Conservation (phyloP, 1,140 invertebrate genomes). For the silkworm (Bombyx mori) region DNA sequence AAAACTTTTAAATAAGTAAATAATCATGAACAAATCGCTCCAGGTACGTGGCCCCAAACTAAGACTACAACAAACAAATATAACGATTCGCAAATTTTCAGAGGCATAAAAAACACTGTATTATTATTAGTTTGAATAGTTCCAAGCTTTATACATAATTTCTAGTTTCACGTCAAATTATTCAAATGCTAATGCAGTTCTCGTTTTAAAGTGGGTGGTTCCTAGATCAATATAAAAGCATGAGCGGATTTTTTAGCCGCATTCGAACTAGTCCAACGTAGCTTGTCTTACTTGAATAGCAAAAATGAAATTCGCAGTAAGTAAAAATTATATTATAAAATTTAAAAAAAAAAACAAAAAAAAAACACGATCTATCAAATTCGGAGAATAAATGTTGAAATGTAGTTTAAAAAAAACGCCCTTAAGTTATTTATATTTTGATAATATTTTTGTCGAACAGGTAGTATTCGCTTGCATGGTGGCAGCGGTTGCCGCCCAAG, state of each 20-base stretch:
- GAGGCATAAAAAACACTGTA: no score
- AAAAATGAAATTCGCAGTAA: conserved; percentile 58
- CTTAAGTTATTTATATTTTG: conserved; percentile 6
- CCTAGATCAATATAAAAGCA: conserved; percentile 54
- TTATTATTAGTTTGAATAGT: conserved; percentile 11
- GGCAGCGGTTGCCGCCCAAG: conserved; percentile 39
- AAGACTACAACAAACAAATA: no score
- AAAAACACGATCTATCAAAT: conserved; percentile 7
- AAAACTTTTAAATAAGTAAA: no score
- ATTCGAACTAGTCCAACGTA: conserved; percentile 60
- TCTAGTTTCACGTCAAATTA: conserved; percentile 44
- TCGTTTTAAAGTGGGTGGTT: conserved; percentile 51
- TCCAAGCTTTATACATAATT: conserved; percentile 40
- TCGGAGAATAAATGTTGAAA: conserved; percentile 6
- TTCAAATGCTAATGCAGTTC: conserved; percentile 64
- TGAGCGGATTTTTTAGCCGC: conserved; percentile 52
- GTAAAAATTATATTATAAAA: conserved; percentile 17
- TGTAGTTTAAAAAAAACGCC: conserved; percentile 13
- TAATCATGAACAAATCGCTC: no score
- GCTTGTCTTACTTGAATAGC: conserved; percentile 39
- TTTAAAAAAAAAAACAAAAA: neutral
- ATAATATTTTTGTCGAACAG: conserved; percentile 34
- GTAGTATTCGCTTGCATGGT: conserved; percentile 41
- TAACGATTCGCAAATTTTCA: neutral
- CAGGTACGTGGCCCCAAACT: no score